Base-by-base conservation (phyloP, 2,797 vertebrate species). In the Pantherophis vulpinus region DNA sequence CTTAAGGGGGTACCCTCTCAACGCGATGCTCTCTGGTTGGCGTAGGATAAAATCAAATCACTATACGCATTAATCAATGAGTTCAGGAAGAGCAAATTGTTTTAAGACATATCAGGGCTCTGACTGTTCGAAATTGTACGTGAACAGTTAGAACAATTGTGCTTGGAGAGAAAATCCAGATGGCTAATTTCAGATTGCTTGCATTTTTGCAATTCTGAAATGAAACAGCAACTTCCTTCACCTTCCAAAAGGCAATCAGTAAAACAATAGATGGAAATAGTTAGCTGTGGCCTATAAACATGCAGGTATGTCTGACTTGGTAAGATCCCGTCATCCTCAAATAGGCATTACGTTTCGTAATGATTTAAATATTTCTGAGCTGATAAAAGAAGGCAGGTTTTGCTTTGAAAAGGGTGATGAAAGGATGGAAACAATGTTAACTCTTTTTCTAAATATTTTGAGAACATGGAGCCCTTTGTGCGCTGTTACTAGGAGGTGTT, bases 151-250 rank as follows among this genome's bases (percentile, higher is more conserved):
- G 32, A 92, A 93, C 32, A 10, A 20, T 79, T 20, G 93, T 93
- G 32, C 0, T 79, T 87, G 79, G 51, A 92, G 88, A 92, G 93
- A 95, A 93, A 92, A 91, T 27, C 58, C 87, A 1, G 79, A 93
- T 25, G 74, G 3, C 86, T 91, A 74, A 90, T 95, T 95, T 94
- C 95, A 96, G 93, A 93, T 94, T 89, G 90, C 91, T 94, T 93
- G 91, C 93, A 91, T 96, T 95, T 95, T 94, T 97, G 91, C 94
- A 88, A 70, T 95, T 95, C 92, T 94, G 95, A 94, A 95, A 94
- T 83, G 74, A 92, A 93, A 95, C 56, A 93, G 96, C 96, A 96
- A 29, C 83, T 89, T 94, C 90, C 94, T 92, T 96, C 93, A 90
- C 94, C 86, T 96, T 95, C 93, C 87, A 95, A 96, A 96, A 96